Conservation (phyloP, 2,888 invertebrate genomes). For the Hoplodrina ambigua region DNA sequence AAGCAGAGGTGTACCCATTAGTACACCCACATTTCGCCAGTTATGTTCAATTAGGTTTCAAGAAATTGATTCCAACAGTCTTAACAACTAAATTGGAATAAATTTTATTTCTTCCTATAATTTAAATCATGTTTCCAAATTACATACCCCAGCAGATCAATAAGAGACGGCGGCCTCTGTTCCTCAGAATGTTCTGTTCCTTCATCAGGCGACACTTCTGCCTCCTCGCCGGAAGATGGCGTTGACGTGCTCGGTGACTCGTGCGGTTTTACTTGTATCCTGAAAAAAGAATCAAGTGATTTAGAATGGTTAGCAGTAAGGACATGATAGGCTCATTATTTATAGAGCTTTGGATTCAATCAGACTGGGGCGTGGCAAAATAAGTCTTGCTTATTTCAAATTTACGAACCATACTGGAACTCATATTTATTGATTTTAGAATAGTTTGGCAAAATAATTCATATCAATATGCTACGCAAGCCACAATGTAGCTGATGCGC, state of each 20-base stretch:
- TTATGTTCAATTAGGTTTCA: too few species aligned
- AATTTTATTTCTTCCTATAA: neutral
- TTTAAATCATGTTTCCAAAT: neutral
- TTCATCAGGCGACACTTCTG: constrained; percentile 93
- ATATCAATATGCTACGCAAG: neutral
- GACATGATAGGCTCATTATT: too few species aligned
- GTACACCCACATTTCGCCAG: too few species aligned
- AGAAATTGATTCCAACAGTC: too few species aligned
- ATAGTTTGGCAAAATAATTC: too few species aligned
- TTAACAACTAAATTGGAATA: neutral
- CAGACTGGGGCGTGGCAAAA: too few species aligned
- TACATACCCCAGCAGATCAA: constrained; percentile 93
- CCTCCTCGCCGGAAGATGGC: constrained; percentile 93
- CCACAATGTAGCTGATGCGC: neutral
- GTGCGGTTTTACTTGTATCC: constrained; percentile 93
- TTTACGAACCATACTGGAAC: too few species aligned
- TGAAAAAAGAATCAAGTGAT: constrained; percentile 55
- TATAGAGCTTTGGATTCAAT: too few species aligned
- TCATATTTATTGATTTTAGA: too few species aligned
- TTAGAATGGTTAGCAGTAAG: neutral
- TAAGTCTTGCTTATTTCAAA: too few species aligned
- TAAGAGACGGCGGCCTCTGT: constrained; percentile 91
- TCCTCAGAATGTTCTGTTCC: constrained; percentile 84
- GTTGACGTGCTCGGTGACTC: constrained; percentile 93
- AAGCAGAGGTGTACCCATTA: too few species aligned